phyloP scores from a whole-genome alignment of 2,888 invertebrate genomes.

The Cephus pygmeus region DNA sequence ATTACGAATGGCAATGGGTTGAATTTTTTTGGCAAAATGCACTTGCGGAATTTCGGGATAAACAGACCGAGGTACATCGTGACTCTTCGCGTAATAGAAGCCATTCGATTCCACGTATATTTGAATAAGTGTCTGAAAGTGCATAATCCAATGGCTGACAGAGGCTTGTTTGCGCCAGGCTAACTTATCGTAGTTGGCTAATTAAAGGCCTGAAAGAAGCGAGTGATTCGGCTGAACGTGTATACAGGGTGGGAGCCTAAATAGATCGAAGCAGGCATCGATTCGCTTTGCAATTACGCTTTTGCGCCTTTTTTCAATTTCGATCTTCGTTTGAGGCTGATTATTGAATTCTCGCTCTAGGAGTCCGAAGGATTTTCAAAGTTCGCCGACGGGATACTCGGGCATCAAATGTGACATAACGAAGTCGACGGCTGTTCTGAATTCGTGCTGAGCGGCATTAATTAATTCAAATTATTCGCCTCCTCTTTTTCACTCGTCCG shows the following conservation, averaged over 20 bases:
- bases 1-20: no score
- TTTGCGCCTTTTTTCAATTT: not conserved
- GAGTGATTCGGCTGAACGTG: not conserved
- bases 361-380: not conserved
- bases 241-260: not conserved
- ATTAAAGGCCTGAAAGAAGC: not conserved
- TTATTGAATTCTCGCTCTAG: not conserved
- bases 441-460: not conserved
- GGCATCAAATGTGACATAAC: not conserved
- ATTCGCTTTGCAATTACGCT: not conserved
- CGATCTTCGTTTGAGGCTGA: not conserved
- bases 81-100: no score
- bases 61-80: no score
- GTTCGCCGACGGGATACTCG: not conserved
- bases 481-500: not conserved
- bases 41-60: no score
- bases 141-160: no score
- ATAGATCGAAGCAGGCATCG: not conserved
- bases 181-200: not conserved
- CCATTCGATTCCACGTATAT: no score
- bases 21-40: no score
- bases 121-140: no score
- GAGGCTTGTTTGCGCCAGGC: not conserved
- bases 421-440: not conserved
- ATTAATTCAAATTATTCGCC: not conserved